Conservation (phyloP, 2,888 invertebrate species). For the Callyntrura sp. region DNA sequence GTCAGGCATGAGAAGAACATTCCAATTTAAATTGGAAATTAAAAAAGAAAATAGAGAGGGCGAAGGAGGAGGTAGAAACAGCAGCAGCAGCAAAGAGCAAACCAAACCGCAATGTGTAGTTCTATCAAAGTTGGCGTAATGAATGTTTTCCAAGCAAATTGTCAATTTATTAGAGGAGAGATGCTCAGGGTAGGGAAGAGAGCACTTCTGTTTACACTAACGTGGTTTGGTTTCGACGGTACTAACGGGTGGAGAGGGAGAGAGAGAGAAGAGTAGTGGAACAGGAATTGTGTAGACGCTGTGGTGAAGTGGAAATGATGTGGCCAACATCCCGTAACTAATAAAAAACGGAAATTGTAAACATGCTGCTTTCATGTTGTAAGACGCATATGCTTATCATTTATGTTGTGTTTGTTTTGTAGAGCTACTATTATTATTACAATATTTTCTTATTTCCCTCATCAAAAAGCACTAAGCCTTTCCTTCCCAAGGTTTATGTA, state of each 20-base stretch:
- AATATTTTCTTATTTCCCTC: background rate
- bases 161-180: background rate
- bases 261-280: too few relatives aligned
- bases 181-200: too few relatives aligned
- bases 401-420: background rate
- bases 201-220: too few relatives aligned
- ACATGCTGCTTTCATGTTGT: conserved; percentile 19
- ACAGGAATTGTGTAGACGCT: background rate
- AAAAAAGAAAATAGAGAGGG: too few relatives aligned
- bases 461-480: background rate
- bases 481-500: too few relatives aligned
- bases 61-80: too few relatives aligned
- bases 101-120: background rate
- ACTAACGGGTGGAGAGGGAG: background rate
- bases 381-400: background rate
- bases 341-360: conserved; percentile 67
- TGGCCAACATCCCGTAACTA: conserved; percentile 64
- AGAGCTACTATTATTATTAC: background rate
- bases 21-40: background rate
- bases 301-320: background rate
- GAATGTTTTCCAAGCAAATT: background rate
- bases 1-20: background rate
- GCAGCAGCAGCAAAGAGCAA: background rate
- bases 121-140: background rate
- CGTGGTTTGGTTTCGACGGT: background rate